Evolutionary conservation across 2,888 invertebrate genomes (phyloP).

Genomic region (Drosophila antonietae): DNA sequence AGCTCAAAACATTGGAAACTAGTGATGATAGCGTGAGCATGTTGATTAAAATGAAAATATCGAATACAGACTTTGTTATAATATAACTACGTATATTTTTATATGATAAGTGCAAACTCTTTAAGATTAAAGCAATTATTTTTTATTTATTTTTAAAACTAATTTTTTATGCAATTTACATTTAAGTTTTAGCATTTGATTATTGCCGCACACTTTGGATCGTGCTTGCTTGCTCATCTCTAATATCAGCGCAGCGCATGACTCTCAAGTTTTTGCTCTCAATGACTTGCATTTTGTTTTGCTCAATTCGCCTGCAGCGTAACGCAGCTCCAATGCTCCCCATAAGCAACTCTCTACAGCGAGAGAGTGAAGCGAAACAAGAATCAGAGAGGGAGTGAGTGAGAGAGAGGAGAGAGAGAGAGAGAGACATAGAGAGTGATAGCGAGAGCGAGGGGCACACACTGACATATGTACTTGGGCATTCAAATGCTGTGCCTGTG

Average conservation of each 20-base stretch:
- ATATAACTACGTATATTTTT: no score
- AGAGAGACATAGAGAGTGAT: constrained; percentile 21
- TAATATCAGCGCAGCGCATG: constrained; percentile 36
- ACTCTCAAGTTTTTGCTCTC: constrained; percentile 74
- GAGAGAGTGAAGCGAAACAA: background rate
- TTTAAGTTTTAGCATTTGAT: background rate
- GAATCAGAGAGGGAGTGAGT: constrained; percentile 7
- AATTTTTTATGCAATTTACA: background rate
- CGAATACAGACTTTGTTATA: background rate
- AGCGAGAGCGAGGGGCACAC: constrained; percentile 28
- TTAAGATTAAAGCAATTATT: background rate
- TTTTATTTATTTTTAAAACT: background rate
- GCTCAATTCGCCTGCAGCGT: constrained; percentile 73
- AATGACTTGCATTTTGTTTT: constrained; percentile 76
- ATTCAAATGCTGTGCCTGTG: constrained; percentile 68
- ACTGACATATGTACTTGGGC: constrained; percentile 49
- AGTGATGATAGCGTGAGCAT: constrained; percentile 35
- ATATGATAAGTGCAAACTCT: background rate
- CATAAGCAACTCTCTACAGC: constrained; percentile 42
- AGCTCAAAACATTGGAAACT: constrained; percentile 38
- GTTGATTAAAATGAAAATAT: background rate
- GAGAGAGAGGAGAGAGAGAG: constrained; percentile 13
- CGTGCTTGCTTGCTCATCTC: constrained; percentile 29
- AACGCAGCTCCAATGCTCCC: constrained; percentile 68
- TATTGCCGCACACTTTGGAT: constrained; percentile 1